A percentile compares a stretch with the other conserved stretches of the same genome.
These are phyloP conservation scores for Mesoligia furuncula DNA, from an alignment of 2,888 invertebrate genomes.

Conservation along the genomic window DNA sequence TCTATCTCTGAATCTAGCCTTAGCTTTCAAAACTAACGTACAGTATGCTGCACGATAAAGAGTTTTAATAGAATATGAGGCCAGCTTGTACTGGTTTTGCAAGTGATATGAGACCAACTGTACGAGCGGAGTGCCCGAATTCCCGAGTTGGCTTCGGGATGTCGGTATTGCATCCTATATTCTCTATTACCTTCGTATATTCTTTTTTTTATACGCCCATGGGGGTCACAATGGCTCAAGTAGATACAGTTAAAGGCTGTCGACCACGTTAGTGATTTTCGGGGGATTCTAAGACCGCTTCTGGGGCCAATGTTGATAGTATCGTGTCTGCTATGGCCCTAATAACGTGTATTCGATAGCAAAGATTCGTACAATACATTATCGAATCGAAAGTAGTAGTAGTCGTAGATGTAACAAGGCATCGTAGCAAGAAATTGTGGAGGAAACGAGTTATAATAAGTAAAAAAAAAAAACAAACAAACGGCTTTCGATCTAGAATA, in stretches of 20 bases:
- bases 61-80: background rate
- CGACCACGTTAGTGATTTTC: background rate
- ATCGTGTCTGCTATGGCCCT: background rate
- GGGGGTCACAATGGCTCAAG: background rate
- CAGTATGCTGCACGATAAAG: background rate
- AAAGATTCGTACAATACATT: background rate
- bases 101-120: background rate
- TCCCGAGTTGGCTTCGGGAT: background rate
- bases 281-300: background rate
- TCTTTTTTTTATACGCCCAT: background rate
- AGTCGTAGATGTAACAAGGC: background rate
- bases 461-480: background rate
- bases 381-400: background rate
- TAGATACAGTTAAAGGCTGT: background rate
- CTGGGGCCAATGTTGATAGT: background rate
- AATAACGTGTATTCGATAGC: background rate
- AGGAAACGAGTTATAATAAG: background rate
- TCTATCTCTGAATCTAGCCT: background rate
- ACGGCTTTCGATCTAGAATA: background rate
- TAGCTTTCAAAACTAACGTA: background rate
- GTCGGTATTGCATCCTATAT: background rate
- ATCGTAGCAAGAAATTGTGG: background rate
- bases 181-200: background rate
- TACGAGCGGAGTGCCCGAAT: background rate
- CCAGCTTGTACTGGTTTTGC: background rate